Evolutionary conservation across 2,113 vertebrate genomes (phyloP), one percentile per base, ranked within the genome.

Genomic region (Gasterosteus aculeatus): DNA sequence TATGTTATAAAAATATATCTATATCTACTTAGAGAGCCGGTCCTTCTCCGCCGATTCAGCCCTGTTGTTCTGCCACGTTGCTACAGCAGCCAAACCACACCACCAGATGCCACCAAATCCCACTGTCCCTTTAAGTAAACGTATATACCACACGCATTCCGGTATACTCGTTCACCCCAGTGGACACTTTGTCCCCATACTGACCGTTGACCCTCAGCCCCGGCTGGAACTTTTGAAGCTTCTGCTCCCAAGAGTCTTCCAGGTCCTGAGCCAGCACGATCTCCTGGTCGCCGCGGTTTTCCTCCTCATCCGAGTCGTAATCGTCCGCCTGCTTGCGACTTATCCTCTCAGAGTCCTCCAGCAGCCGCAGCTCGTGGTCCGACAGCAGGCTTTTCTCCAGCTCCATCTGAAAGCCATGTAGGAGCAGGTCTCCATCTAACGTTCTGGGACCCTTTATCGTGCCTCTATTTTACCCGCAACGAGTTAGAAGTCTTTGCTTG

Each of bases 211-310:
- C 14, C 46, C 96, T 93, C 0, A 77, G 61, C 5, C 93, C 95
- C 16, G 93, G 84, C 72, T 93, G 85, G 70, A 97, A 97, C 0
- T 0, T 66, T 33, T 92, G 93, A 2, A 97, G 80, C 9, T 92
- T 96, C 92, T 98, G 97, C 7, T 99, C 98, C 97, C 97, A 99
- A 3, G 79, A 60, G 3, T 99, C 98, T 81, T 98, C 98, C 81
- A 97, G 69, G 84, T 99, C 98, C 53, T 95, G 96, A 6, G 83
- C 86, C 75, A 96, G 90, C 38, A 96, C 60, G 4, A 97, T 94
- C 0, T 93, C 87, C 78, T 94, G 89, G 3, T 87, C 86, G 0
- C 0, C 59, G 0, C 0, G 15, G 22, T 10, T 6, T 0, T 92
- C 91, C 22, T 95, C 94, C 0, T 95, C 94, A 3, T 96, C 96